Percentiles rank a stretch among this genome's conserved stretches.
Conservation (phyloP, 1,140 invertebrate species). For the Anastrepha ludens region DNA sequence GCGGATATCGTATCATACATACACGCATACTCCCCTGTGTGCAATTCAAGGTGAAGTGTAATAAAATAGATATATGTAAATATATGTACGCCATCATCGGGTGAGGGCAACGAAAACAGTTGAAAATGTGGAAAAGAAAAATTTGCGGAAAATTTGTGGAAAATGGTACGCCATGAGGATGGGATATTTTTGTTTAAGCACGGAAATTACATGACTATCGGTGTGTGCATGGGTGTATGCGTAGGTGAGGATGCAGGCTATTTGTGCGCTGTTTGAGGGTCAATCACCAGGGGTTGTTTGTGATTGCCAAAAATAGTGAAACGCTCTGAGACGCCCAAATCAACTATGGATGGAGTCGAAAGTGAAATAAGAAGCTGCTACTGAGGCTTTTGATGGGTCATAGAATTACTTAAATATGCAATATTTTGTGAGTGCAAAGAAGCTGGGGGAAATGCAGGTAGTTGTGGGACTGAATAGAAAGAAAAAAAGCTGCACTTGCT, state of each 20-base stretch:
- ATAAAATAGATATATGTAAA: slow-evolving; percentile 19
- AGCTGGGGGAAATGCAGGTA: neutral
- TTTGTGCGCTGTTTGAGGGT: neutral
- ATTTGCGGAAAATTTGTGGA: slow-evolving; percentile 15
- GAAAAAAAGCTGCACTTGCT: neutral
- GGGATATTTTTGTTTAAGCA: neutral
- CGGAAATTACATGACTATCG: neutral
- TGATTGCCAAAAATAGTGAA: neutral
- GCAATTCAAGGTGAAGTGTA: slow-evolving; percentile 43
- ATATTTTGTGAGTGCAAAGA: neutral
- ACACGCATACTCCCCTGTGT: neutral
- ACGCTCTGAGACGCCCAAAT: neutral
- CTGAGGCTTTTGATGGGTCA: neutral
- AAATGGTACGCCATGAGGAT: neutral
- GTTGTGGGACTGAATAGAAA: neutral
- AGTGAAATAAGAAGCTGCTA: neutral
- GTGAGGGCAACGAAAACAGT: neutral
- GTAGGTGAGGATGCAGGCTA: neutral
- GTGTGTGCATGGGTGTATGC: neutral
- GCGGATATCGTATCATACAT: neutral
- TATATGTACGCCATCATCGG: neutral
- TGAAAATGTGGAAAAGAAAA: neutral
- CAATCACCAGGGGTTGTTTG: slow-evolving; percentile 3
- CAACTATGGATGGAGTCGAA: neutral
- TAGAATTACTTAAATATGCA: neutral